A percentile compares a stretch with the other conserved stretches of the same genome.
These are phyloP conservation scores for Pantherophis guttatus DNA, from an alignment of 2,113 vertebrate genomes.

Conservation along the genomic window DNA sequence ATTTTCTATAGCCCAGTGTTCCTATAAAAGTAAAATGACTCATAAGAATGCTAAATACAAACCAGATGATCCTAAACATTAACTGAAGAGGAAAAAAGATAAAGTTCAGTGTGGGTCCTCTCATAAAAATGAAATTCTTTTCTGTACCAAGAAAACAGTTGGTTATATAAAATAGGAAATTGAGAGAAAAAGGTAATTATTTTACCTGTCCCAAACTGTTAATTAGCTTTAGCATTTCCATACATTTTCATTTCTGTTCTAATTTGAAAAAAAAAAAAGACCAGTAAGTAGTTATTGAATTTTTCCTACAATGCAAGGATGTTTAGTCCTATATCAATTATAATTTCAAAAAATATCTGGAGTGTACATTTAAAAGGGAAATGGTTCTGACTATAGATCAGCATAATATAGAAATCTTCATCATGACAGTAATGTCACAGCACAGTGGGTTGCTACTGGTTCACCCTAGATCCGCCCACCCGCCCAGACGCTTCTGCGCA, in stretches of 20 bases:
- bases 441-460: no score
- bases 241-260: slow-evolving; percentile 66
- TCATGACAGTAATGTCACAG: neutral
- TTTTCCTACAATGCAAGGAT: slow-evolving; percentile 16
- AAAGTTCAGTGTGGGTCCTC: slow-evolving; percentile 73
- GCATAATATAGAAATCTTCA: slow-evolving; percentile 54
- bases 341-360: slow-evolving; percentile 35
- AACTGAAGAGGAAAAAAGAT: slow-evolving; percentile 62
- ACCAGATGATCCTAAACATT: slow-evolving; percentile 82
- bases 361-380: slow-evolving; percentile 48
- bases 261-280: slow-evolving; percentile 64
- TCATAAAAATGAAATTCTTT: slow-evolving; percentile 77
- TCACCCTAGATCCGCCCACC: no score
- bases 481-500: no score
- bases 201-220: slow-evolving; percentile 71
- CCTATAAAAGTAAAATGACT: slow-evolving; percentile 83
- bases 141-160: slow-evolving; percentile 69
- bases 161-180: slow-evolving; percentile 67
- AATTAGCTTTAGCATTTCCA: slow-evolving; percentile 71
- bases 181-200: slow-evolving; percentile 66
- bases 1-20: slow-evolving; percentile 74
- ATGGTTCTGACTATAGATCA: slow-evolving; percentile 48
- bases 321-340: slow-evolving; percentile 34
- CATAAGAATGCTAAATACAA: slow-evolving; percentile 82
- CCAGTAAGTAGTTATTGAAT: slow-evolving; percentile 43